Conservation (phyloP, 2,888 invertebrate genomes). For the Chrysina gloriosa region DNA sequence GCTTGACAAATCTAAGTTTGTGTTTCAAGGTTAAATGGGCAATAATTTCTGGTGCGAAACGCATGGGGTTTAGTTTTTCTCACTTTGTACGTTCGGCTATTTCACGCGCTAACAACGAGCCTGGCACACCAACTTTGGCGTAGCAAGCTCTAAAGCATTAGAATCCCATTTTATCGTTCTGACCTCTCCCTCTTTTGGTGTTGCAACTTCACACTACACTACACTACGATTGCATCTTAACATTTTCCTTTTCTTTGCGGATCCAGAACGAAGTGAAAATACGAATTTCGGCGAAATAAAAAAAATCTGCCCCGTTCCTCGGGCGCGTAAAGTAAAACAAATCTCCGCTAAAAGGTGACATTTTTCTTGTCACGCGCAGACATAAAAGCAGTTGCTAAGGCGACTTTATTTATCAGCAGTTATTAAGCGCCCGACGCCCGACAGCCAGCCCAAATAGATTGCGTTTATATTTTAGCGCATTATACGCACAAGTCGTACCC, state of each 20-base stretch:
- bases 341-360: not conserved
- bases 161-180: too few relatives aligned
- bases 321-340: not conserved
- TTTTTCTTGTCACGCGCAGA: constrained; percentile 12
- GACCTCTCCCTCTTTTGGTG: too few relatives aligned
- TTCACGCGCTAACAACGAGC: too few relatives aligned
- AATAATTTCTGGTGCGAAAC: too few relatives aligned
- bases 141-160: too few relatives aligned
- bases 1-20: too few relatives aligned
- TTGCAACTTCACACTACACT: not conserved
- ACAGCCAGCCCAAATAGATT: not conserved
- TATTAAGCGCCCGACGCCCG: not conserved
- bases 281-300: not conserved
- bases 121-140: too few relatives aligned
- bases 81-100: too few relatives aligned
- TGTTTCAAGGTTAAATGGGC: too few relatives aligned
- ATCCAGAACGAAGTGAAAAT: too few relatives aligned
- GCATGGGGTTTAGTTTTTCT: too few relatives aligned
- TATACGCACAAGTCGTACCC: not conserved
- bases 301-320: not conserved
- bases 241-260: too few relatives aligned
- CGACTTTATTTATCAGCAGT: constrained; percentile 4
- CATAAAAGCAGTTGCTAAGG: not conserved
- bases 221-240: not conserved
- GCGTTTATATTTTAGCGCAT: not conserved